Evolutionary conservation across 2,797 vertebrate genomes (phyloP), one percentile per base, ranked within the genome.

Genomic region (Thaleichthys pacificus): DNA sequence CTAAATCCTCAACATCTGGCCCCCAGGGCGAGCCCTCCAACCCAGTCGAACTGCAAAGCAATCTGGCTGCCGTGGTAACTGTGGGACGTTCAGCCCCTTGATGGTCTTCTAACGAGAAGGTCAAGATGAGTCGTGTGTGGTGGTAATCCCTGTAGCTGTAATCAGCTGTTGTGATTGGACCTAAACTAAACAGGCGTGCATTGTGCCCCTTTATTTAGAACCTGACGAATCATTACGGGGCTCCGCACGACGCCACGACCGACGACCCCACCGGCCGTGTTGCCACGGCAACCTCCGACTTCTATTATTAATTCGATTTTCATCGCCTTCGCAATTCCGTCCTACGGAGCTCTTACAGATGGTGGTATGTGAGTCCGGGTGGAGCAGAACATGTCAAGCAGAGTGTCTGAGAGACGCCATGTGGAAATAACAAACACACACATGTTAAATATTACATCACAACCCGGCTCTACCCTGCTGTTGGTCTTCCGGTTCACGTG

Each of bases 281-380:
- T 86, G 82, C 88, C 88, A 86, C 88, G 82, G 84, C 82, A 89
- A 89, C 86, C 58, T 73, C 57, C 66, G 69, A 71, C 49, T 73
- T 85, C 72, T 78, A 71, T 74, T 72, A 79, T 78, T 73, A 35
- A 72, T 82, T 28, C 21, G 75, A 72, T 2, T 3, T 70, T 42
- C 14, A 9, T 19, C 60, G 74, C 64, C 14, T 67, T 68, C 42
- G 54, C 57, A 51, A 58, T 51, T 11, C 24, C 70, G 30, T 76
- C 42, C 56, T 49, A 21, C 26, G 1, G 9, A 58, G 14, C 21
- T 66, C 4, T 0, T 64, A 42, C 47, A 26, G 49, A 66, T 8
- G 19, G 1, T 17, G 64, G 24, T 9, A 12, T 11, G 63, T 5
- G 19, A 68, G 66, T 21, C 66, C 8, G 28, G 67, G n/a, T 1